Percentiles rank a stretch among this genome's conserved stretches.
Evolutionary conservation across 2,888 invertebrate species (phyloP).

Genomic region (Pecten maximus): DNA sequence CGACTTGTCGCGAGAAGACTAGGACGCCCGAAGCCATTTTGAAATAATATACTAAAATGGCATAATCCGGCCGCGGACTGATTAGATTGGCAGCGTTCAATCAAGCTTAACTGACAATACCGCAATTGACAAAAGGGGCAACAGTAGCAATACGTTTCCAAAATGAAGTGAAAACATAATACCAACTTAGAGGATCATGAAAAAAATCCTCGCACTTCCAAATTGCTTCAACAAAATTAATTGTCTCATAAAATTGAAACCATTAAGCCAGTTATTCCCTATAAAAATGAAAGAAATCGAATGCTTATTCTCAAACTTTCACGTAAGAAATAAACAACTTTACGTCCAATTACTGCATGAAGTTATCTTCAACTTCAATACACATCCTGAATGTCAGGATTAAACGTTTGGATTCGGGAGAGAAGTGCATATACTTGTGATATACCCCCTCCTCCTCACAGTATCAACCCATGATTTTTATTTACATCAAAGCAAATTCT

Average conservation of each 20-base stretch:
- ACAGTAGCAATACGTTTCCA: too few relatives aligned
- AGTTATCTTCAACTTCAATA: neutral
- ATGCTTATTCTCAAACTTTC: neutral
- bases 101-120: too few relatives aligned
- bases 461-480: neutral
- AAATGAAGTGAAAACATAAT: too few relatives aligned
- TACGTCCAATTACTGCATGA: neutral
- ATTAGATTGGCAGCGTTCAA: too few relatives aligned
- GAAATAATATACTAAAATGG: too few relatives aligned
- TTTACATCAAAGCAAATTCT: constrained; percentile 10
- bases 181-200: too few relatives aligned
- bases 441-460: neutral
- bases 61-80: too few relatives aligned
- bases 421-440: neutral
- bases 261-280: too few relatives aligned
- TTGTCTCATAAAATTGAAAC: neutral
- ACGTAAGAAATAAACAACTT: neutral
- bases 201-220: neutral
- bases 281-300: neutral
- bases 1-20: too few relatives aligned
- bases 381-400: neutral
- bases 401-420: neutral
- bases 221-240: neutral
- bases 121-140: too few relatives aligned
- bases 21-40: too few relatives aligned